Base-by-base conservation (phyloP, 2,797 vertebrate species). In the Chromobotia macracanthus region DNA sequence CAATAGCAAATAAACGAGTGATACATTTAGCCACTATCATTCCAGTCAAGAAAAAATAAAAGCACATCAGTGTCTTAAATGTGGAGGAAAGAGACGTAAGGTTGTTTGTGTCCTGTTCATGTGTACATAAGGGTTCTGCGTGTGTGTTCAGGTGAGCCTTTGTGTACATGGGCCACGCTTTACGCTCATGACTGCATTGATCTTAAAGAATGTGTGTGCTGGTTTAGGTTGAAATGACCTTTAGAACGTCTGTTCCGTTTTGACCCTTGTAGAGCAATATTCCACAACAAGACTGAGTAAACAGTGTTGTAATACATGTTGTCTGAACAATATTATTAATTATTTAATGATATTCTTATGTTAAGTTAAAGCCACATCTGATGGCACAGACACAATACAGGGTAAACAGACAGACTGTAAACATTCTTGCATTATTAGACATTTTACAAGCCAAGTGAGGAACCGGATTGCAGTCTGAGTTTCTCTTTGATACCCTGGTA, bases 81-180 rank as follows among this genome's bases (percentile, higher is more conserved):
- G 50, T 35, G 6, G 8, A 70, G 60, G 48, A 35, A 16, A 23
- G 64, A 16, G 48, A 9, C 18, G 6, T 3, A 18, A 12, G 51
- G 46, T 3, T 12, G 16, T 18, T n/a, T 50, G 44, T 50, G 13
- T 67, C 28, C 25, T 51, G 13, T 46, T 75, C 28, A 44, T 51
- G 12, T 51, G 44, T 51, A 56, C 48, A 51, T 51, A 69, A 58
- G 69, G 15, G 19, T 15, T 64, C 9, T 51, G 65, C 3, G 41
- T 46, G 38, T 48, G 12, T 18, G 31, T 55, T 15, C 9, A 38
- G 2, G 68, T 72, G 48, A 7, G 19, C 0, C 13, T 70, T 51
- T 64, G 31, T 71, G 68, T 71, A 64, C 68, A 72, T 53, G 19
- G 68, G 64, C n/a, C 67, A 71, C 44, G 19, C 53, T 65, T 79